These are phyloP conservation scores for Catharus ustulatus DNA, from an alignment of 2,797 vertebrate species.

Conservation along the genomic window DNA sequence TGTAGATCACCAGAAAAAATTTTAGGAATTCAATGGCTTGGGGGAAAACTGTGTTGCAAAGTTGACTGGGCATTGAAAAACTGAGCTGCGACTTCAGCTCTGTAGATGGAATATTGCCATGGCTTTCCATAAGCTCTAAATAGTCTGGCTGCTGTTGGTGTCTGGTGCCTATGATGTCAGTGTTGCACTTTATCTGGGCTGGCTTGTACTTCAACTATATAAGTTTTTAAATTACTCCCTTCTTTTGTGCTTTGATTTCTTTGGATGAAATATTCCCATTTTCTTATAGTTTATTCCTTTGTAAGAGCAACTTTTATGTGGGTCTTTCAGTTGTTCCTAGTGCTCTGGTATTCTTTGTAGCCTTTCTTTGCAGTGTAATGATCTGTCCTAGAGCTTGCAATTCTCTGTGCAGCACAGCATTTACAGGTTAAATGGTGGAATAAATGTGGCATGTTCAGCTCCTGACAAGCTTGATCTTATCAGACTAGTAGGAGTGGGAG, in stretches of 20 bases:
- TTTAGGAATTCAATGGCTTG: slow-evolving; percentile 48
- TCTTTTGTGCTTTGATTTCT: not conserved
- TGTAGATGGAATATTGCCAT: not conserved
- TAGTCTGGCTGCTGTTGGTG: not conserved
- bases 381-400: not conserved
- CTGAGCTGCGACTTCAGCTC: not conserved
- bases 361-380: not conserved
- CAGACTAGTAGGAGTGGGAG: not conserved
- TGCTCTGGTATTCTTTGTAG: not conserved
- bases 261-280: not conserved
- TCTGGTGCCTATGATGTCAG: not conserved
- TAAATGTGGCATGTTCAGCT: not conserved
- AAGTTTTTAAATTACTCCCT: not conserved
- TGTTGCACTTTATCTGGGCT: not conserved
- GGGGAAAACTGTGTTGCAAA: not conserved
- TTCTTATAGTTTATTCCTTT: not conserved
- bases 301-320: not conserved
- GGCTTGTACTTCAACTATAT: not conserved
- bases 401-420: not conserved
- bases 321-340: not conserved
- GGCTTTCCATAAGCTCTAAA: not conserved
- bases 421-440: not conserved
- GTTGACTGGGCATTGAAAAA: not conserved
- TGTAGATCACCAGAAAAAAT: slow-evolving; percentile 31
- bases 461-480: not conserved